phyloP scores from a whole-genome alignment of 2,113 vertebrate species.

The Sigmodon hispidus region DNA sequence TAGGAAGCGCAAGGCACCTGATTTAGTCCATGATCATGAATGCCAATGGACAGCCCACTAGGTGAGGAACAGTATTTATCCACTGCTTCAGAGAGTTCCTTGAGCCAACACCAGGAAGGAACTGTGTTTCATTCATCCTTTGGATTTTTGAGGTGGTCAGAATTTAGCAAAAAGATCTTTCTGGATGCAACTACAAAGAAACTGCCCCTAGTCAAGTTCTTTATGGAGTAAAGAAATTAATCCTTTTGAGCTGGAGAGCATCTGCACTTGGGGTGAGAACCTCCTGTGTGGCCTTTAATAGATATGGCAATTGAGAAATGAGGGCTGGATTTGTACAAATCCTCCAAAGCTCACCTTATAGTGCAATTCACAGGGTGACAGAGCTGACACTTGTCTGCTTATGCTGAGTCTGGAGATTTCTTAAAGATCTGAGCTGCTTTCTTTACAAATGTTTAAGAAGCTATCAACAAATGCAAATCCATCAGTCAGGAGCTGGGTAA shows the following conservation, averaged over 20 bases:
- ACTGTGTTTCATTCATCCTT: not conserved
- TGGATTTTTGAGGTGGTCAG: not conserved
- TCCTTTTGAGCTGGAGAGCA: not conserved
- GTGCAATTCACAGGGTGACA: not conserved
- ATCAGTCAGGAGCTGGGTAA: not conserved
- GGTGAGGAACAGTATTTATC: not conserved
- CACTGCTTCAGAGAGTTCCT: constrained; percentile 26
- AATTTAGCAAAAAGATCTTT: not conserved
- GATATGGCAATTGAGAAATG: not conserved
- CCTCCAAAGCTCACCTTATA: not conserved
- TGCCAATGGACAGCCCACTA: not conserved
- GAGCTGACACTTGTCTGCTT: not conserved
- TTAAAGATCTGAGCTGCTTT: not conserved
- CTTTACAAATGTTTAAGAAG: not conserved
- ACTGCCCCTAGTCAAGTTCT: not conserved
- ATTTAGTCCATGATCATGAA: not conserved
- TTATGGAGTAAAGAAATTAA: not conserved
- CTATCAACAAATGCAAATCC: not conserved
- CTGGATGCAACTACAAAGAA: not conserved
- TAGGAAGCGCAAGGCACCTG: not conserved
- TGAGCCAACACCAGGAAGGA: not conserved
- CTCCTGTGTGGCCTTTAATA: not conserved
- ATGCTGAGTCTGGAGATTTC: not conserved
- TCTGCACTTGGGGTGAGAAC: not conserved
- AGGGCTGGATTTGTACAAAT: not conserved